phyloP scores from a whole-genome alignment of 1,140 invertebrate genomes.

The Geopemphigus sp. region DNA sequence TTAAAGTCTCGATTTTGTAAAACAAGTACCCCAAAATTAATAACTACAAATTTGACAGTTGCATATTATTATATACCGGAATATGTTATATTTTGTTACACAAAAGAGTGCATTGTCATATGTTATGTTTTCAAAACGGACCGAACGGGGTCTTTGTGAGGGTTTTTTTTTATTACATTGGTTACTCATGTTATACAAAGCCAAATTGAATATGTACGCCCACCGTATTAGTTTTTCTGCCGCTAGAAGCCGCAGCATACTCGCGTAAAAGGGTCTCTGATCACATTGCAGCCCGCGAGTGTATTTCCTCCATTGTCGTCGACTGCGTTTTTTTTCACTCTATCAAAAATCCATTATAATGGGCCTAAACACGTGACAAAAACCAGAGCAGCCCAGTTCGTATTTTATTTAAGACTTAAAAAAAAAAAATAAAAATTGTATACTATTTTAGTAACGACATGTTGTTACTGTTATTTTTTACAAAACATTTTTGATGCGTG shows the following conservation, averaged over 20 bases:
- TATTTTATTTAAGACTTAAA: conserved; percentile 37
- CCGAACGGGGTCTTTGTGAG: conserved; percentile 37
- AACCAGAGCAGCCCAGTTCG: conserved; percentile 10
- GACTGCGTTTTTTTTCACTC: conserved; percentile 41
- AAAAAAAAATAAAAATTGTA: conserved; percentile 17
- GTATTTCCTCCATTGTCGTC: conserved; percentile 42
- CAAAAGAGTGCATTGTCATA: conserved; percentile 45
- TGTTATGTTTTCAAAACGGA: conserved; percentile 45
- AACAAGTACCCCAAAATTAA: conserved; percentile 40
- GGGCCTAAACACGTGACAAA: conserved; percentile 38
- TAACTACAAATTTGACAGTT: conserved; percentile 49
- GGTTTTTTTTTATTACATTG: conserved; percentile 47
- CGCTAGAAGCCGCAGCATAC: conserved; percentile 45
- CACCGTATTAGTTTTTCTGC: conserved; percentile 47
- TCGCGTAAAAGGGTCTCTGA: conserved; percentile 45
- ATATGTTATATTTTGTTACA: conserved; percentile 48
- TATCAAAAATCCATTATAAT: conserved; percentile 45
- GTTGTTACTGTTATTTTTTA: conserved; percentile 1
- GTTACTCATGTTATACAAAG: conserved; percentile 45
- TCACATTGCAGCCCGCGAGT: conserved; percentile 30
- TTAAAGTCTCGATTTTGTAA: conserved; percentile 10
- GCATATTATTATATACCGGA: conserved; percentile 39
- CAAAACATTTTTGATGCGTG: conserved; percentile 8
- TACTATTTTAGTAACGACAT: conserved; percentile 18
- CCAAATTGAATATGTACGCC: conserved; percentile 49